A percentile compares a stretch with the other conserved stretches of the same genome.
phyloP scores from a whole-genome alignment of 2,113 vertebrate species.

The Psettodes erumei region DNA sequence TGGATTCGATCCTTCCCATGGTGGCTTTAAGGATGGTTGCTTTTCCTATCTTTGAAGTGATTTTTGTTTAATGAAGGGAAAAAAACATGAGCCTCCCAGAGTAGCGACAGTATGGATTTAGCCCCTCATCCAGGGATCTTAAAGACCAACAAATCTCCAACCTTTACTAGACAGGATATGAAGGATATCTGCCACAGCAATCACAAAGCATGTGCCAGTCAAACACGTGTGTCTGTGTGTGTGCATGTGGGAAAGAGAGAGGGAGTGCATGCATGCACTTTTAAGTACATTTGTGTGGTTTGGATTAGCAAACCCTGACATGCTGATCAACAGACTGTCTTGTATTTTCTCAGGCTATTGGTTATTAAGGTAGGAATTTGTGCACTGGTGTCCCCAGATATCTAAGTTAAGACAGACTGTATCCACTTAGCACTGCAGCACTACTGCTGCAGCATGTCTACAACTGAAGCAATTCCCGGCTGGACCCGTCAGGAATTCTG shows the following conservation, averaged over 20 bases:
- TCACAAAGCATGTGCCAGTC: constrained; percentile 54
- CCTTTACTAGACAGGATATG: constrained; percentile 63
- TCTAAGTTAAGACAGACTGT: constrained; percentile 31
- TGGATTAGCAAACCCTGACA: constrained; percentile 38
- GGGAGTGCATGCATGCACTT: constrained; percentile 36
- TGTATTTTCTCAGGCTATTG: constrained; percentile 57
- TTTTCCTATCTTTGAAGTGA: constrained; percentile 34
- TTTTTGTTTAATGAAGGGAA: constrained; percentile 64
- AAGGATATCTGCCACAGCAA: constrained; percentile 63
- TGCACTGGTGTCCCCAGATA: constrained; percentile 34
- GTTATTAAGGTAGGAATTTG: constrained; percentile 48
- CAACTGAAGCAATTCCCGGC: constrained; percentile 47
- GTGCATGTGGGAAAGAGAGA: constrained; percentile 20
- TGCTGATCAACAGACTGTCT: constrained; percentile 24
- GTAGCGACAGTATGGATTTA: constrained; percentile 53
- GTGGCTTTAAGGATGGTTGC: constrained; percentile 25
- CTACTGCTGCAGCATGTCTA: not conserved
- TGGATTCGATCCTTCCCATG: not conserved
- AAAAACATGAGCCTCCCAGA: constrained; percentile 26
- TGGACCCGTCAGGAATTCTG: constrained; percentile 54
- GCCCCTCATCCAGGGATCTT: constrained; percentile 42
- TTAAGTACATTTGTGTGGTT: constrained; percentile 49
- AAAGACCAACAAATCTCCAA: constrained; percentile 52
- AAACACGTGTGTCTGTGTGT: constrained; percentile 27
- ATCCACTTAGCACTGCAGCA: constrained; percentile 36